phyloP scores from a whole-genome alignment of 2,888 invertebrate species.

The Oeneis ivallda region DNA sequence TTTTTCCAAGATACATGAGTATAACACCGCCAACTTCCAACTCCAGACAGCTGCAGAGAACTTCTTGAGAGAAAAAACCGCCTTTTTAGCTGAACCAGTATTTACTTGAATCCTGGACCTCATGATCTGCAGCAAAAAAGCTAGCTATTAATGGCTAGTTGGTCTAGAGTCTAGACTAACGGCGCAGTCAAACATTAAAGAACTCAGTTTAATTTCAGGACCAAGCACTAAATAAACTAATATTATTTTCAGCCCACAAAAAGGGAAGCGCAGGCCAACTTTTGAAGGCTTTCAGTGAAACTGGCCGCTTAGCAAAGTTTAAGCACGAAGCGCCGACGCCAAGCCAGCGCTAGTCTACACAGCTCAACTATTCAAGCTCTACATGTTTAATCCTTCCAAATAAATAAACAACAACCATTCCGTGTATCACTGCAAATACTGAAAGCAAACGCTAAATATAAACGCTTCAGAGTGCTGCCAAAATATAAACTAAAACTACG shows the following conservation, averaged over 20 bases:
- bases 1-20: no score
- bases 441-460: slow-evolving; percentile 61
- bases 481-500: slow-evolving; percentile 31
- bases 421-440: slow-evolving; percentile 64
- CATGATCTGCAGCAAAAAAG: no score
- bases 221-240: slow-evolving; percentile 37
- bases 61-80: no score
- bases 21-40: no score
- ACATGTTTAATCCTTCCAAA: slow-evolving; percentile 67
- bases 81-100: no score
- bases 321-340: slow-evolving; percentile 60
- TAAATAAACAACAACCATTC: slow-evolving; percentile 65
- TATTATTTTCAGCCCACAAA: slow-evolving; percentile 60
- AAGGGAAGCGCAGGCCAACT: slow-evolving; percentile 58
- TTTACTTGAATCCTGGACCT: no score
- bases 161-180: no score
- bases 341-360: slow-evolving; percentile 53
- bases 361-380: slow-evolving; percentile 56
- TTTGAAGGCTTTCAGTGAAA: slow-evolving; percentile 67
- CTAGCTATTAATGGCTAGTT: no score
- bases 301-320: slow-evolving; percentile 73
- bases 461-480: slow-evolving; percentile 43
- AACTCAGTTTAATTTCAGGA: neutral
- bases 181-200: neutral
- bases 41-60: no score